These are phyloP conservation scores for Cirrhinus molitorella DNA, from an alignment of 2,797 vertebrate genomes.

Conservation along the genomic window DNA sequence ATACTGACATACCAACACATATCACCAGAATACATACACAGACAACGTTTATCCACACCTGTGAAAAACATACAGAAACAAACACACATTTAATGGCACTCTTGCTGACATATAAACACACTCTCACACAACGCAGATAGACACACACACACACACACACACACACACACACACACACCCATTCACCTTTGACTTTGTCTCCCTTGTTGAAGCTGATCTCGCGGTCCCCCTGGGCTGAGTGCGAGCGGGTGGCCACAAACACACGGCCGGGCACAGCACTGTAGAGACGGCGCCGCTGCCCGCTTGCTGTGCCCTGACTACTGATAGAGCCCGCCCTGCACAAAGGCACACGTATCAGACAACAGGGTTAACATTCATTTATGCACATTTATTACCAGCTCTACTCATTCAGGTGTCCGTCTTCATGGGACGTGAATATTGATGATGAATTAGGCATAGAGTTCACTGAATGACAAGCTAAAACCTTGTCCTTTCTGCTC, in stretches of 20 bases:
- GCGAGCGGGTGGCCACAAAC: slow-evolving; percentile 88
- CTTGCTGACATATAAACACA: background rate
- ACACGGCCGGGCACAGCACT: slow-evolving; percentile 90
- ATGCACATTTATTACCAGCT: background rate
- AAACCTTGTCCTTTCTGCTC: background rate
- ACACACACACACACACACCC: slow-evolving; percentile 30
- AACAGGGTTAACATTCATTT: slow-evolving; percentile 19
- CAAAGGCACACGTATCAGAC: slow-evolving; percentile 26
- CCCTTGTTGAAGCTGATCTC: slow-evolving; percentile 92
- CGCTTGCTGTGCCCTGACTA: slow-evolving; percentile 66
- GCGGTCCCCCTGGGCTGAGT: slow-evolving; percentile 90
- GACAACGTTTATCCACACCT: slow-evolving; percentile 67
- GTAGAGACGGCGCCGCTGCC: slow-evolving; percentile 86
- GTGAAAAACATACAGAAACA: slow-evolving; percentile 61
- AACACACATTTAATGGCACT: slow-evolving; percentile 44
- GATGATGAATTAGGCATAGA: background rate
- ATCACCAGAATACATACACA: slow-evolving; percentile 63
- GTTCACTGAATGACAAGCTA: background rate
- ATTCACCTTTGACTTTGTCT: slow-evolving; percentile 92
- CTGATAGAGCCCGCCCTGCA: slow-evolving; percentile 68
- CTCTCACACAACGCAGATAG: background rate
- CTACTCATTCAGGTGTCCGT: background rate
- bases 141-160: slow-evolving; percentile 28
- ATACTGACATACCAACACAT: slow-evolving; percentile 59
- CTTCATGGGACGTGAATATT: slow-evolving; percentile 5